Percentiles rank a stretch among this genome's conserved stretches.
Conservation (phyloP, 2,113 vertebrate species). For the Sinocyclocheilus anophthalmus region DNA sequence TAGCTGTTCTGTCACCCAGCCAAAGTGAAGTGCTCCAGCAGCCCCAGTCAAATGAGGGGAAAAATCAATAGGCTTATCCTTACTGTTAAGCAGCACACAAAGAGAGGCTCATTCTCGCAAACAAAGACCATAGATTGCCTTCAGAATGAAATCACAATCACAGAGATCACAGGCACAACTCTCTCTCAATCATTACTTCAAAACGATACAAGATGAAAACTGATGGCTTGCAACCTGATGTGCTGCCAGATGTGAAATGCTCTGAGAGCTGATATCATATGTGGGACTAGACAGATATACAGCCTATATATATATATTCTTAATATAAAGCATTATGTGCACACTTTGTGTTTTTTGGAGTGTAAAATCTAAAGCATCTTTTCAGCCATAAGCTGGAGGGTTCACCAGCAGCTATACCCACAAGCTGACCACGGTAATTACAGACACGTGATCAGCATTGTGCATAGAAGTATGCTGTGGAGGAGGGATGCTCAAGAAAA, state of each 20-base stretch:
- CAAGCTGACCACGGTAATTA: slow-evolving; percentile 58
- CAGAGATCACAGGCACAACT: neutral
- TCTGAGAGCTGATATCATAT: no score
- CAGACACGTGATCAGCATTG: slow-evolving; percentile 50
- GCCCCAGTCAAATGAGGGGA: slow-evolving; percentile 21
- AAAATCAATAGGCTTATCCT: slow-evolving; percentile 64
- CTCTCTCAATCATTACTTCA: neutral
- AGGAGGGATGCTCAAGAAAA: slow-evolving; percentile 59
- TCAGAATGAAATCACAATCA: neutral
- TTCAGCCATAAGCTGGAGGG: neutral
- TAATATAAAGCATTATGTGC: no score
- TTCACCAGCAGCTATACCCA: slow-evolving; percentile 32
- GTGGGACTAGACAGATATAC: no score
- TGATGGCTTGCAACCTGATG: neutral
- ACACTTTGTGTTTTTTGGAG: neutral
- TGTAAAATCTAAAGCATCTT: slow-evolving; percentile 5
- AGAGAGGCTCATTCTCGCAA: slow-evolving; percentile 16
- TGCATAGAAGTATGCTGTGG: slow-evolving; percentile 53
- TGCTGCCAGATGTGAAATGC: neutral
- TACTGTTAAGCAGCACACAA: slow-evolving; percentile 35
- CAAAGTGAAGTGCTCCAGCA: slow-evolving; percentile 52
- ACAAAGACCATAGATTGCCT: neutral
- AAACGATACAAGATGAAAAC: neutral
- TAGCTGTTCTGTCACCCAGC: slow-evolving; percentile 37
- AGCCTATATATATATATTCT: neutral